phyloP scores from a whole-genome alignment of 2,888 invertebrate species.

The Amphipoea lucens region DNA sequence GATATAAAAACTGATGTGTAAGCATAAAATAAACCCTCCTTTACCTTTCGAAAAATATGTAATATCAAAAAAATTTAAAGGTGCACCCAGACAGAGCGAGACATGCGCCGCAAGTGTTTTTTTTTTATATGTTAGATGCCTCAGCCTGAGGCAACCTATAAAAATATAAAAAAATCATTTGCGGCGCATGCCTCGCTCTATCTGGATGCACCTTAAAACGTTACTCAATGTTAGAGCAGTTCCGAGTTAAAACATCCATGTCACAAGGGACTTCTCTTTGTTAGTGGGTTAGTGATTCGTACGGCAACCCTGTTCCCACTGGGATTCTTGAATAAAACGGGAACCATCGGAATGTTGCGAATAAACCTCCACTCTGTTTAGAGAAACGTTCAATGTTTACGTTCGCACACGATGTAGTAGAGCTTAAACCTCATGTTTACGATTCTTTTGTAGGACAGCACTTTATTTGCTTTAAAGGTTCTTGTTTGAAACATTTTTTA shows the following conservation, averaged over 20 bases:
- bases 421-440: slow-evolving; percentile 64
- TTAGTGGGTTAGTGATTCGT: slow-evolving; percentile 59
- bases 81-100: too few relatives aligned
- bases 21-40: not conserved
- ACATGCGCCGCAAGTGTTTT: too few relatives aligned
- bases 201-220: not conserved
- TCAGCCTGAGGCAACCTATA: too few relatives aligned
- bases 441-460: slow-evolving; percentile 65
- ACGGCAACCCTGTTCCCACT: slow-evolving; percentile 44
- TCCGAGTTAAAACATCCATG: slow-evolving; percentile 42
- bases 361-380: slow-evolving; percentile 76
- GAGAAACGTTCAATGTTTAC: slow-evolving; percentile 83
- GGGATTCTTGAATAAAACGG: slow-evolving; percentile 48
- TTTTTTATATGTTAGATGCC: too few relatives aligned
- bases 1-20: not conserved
- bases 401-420: slow-evolving; percentile 77
- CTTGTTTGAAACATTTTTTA: slow-evolving; percentile 56
- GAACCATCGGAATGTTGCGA: slow-evolving; percentile 69
- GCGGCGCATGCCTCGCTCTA: too few relatives aligned
- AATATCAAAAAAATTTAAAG: not conserved
- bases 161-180: too few relatives aligned
- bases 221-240: slow-evolving; percentile 24
- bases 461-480: slow-evolving; percentile 60
- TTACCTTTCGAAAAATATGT: not conserved
- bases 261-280: slow-evolving; percentile 51